phyloP scores from a whole-genome alignment of 2,113 vertebrate genomes.

The Mesitornis unicolor region DNA sequence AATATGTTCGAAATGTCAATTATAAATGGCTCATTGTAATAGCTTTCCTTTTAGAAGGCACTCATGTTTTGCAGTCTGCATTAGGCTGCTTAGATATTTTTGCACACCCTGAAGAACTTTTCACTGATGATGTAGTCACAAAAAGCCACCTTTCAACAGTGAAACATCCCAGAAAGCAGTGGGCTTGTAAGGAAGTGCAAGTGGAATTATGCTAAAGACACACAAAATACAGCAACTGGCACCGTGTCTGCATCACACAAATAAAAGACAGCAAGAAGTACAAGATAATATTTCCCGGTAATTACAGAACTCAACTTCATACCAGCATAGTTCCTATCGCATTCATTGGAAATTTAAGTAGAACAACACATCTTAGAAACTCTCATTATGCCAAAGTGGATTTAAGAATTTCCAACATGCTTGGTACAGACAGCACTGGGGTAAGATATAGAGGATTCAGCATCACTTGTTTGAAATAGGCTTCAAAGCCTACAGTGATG shows the following conservation, averaged over 20 bases:
- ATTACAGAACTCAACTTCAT: not conserved
- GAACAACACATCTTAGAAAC: not conserved
- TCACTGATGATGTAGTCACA: not conserved
- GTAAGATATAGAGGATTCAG: not conserved
- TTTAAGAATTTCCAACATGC: not conserved
- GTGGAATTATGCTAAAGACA: not conserved
- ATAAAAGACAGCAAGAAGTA: not conserved
- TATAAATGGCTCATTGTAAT: not conserved
- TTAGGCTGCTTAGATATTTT: not conserved
- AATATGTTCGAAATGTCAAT: not conserved
- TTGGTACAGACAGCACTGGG: not conserved
- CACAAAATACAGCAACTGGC: fast-evolving
- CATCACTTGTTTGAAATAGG: not conserved
- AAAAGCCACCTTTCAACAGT: not conserved
- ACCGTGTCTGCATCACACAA: not conserved
- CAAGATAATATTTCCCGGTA: not conserved
- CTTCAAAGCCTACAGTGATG: not conserved
- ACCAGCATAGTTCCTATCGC: not conserved
- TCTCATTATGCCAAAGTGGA: not conserved
- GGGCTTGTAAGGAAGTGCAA: not conserved
- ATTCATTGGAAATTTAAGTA: not conserved
- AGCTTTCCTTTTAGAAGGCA: not conserved
- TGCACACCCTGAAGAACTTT: not conserved
- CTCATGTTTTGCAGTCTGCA: not conserved
- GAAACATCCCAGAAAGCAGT: not conserved